A percentile compares a stretch with the other conserved stretches of the same genome.
Conservation (phyloP, 2,113 vertebrate species). For the Cepphus grylle region DNA sequence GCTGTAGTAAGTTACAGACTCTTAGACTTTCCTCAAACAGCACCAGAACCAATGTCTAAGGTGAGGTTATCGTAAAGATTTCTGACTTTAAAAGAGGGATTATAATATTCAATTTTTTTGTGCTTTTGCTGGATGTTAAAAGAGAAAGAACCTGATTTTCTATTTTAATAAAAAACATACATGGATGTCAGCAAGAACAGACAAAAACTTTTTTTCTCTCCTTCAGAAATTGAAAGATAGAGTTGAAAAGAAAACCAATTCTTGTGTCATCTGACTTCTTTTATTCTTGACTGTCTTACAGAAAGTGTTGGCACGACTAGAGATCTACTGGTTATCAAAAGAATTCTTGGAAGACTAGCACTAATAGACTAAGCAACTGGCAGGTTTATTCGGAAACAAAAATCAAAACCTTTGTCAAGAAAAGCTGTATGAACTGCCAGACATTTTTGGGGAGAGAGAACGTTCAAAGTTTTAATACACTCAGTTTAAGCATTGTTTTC, state of each 20-base stretch:
- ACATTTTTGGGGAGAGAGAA: not conserved
- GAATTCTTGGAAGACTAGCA: slow-evolving; percentile 30
- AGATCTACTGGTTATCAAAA: slow-evolving; percentile 28
- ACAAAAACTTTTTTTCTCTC: not conserved
- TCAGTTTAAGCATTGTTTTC: slow-evolving; percentile 20
- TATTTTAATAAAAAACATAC: not conserved
- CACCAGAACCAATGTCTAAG: not conserved
- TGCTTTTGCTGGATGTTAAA: not conserved
- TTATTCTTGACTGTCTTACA: not conserved
- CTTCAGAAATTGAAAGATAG: not conserved
- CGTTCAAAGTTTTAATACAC: slow-evolving; percentile 1
- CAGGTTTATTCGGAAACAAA: not conserved
- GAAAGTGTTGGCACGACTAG: not conserved
- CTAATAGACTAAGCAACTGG: slow-evolving; percentile 15
- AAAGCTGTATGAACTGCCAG: not conserved
- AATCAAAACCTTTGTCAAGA: slow-evolving; percentile 28
- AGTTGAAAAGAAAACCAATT: not conserved
- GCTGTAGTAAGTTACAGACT: not conserved
- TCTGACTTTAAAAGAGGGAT: not conserved
- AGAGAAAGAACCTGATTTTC: not conserved
- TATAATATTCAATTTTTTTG: not conserved
- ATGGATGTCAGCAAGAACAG: not conserved
- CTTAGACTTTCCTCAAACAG: not conserved
- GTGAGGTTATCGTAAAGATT: not conserved
- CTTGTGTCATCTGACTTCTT: not conserved